Conservation (phyloP, 2,113 vertebrate species). For the Eurystomus gularis region DNA sequence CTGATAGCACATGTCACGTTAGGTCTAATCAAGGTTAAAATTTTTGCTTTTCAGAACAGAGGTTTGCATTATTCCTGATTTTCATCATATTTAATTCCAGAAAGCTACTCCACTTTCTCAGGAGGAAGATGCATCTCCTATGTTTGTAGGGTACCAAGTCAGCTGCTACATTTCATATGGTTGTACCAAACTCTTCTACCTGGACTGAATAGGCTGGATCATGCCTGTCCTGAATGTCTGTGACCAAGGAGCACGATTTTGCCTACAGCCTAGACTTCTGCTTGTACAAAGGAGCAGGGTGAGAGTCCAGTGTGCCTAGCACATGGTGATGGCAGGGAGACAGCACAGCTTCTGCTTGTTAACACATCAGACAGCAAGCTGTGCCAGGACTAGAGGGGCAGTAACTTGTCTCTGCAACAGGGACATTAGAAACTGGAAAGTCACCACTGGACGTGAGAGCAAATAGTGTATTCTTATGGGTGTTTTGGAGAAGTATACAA, state of each 20-base stretch:
- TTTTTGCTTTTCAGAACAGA: background rate
- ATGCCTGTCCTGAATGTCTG: rapidly evolving
- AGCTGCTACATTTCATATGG: background rate
- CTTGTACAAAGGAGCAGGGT: background rate
- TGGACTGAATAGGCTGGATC: background rate
- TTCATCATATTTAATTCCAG: background rate
- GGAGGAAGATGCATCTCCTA: background rate
- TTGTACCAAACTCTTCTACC: background rate
- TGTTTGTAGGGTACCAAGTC: no score
- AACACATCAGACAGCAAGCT: background rate
- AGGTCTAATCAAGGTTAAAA: background rate
- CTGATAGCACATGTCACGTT: background rate
- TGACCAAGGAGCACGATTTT: background rate
- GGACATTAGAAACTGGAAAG: background rate
- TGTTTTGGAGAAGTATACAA: background rate
- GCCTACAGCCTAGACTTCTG: background rate
- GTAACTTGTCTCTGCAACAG: background rate
- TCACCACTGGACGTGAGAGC: background rate
- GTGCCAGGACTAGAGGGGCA: no score
- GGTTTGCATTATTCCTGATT: background rate
- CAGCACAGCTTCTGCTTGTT: background rate
- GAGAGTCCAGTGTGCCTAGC: rapidly evolving
- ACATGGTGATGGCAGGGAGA: rapidly evolving
- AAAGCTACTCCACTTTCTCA: background rate
- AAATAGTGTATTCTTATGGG: background rate